These are phyloP conservation scores for Coelopa pilipes DNA, from an alignment of 2,888 invertebrate genomes.

Conservation along the genomic window DNA sequence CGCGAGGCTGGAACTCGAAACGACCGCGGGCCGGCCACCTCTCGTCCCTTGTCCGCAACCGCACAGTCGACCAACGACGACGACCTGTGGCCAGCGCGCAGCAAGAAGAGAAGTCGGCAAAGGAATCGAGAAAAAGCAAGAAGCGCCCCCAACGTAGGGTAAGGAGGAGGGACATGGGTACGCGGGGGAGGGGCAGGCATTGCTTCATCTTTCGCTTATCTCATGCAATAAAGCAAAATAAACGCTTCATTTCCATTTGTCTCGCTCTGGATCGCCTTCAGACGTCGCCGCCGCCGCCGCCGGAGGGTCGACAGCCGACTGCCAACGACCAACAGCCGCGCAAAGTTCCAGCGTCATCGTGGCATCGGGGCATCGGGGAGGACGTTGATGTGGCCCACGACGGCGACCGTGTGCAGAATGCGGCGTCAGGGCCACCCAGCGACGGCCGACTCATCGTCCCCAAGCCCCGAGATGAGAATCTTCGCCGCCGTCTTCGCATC, in stretches of 20 bases:
- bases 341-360: constrained; percentile 49
- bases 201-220: constrained; percentile 60
- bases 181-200: constrained; percentile 43
- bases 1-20: neutral
- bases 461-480: constrained; percentile 53
- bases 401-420: neutral
- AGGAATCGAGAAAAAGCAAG: constrained; percentile 26
- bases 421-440: constrained; percentile 32
- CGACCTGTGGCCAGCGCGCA: constrained; percentile 51
- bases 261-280: constrained; percentile 54
- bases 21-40: constrained; percentile 42
- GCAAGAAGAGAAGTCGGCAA: constrained; percentile 46
- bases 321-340: constrained; percentile 1
- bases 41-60: constrained; percentile 14
- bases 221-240: constrained; percentile 64
- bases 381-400: neutral
- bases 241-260: constrained; percentile 65
- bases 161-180: neutral
- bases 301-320: neutral
- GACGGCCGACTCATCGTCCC: constrained; percentile 51
- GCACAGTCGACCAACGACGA: too few relatives aligned
- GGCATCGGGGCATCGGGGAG: constrained; percentile 10
- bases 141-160: neutral
- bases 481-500: constrained; percentile 34
- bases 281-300: constrained; percentile 37